Evolutionary conservation across 2,113 vertebrate genomes (phyloP).

Genomic region (Pygathrix nemaeus): DNA sequence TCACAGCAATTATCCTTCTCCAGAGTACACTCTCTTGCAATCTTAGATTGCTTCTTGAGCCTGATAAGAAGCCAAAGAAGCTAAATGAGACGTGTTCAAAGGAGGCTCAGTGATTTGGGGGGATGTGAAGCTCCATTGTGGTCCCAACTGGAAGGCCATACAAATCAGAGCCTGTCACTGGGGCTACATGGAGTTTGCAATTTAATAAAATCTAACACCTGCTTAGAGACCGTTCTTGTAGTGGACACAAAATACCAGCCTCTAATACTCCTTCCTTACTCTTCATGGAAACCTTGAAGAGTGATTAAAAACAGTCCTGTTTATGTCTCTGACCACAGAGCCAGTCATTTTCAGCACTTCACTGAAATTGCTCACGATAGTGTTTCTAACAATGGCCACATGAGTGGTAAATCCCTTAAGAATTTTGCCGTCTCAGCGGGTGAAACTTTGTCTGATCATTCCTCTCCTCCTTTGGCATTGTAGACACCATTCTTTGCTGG

Average conservation of each 20-base stretch:
- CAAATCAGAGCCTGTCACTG: background rate
- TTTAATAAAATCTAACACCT: constrained; percentile 6
- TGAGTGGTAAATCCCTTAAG: background rate
- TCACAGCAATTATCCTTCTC: constrained; percentile 16
- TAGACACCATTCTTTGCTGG: background rate
- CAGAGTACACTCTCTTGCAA: background rate
- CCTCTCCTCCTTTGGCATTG: background rate
- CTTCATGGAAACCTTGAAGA: background rate
- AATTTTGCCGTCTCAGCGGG: background rate
- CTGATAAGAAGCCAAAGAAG: background rate
- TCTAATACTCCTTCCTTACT: background rate
- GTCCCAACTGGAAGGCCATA: background rate
- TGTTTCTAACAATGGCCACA: background rate
- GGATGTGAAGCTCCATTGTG: background rate
- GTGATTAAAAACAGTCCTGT: background rate
- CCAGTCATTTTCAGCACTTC: background rate
- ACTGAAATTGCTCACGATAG: background rate
- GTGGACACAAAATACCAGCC: background rate
- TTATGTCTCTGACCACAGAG: background rate
- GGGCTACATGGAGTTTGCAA: background rate
- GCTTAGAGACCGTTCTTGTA: background rate
- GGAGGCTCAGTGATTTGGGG: background rate
- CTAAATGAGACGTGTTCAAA: background rate
- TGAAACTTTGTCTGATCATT: background rate
- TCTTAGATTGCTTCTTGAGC: background rate